Base-by-base conservation (phyloP, 1,140 invertebrate species). In the Aphelinus atriplicis region DNA sequence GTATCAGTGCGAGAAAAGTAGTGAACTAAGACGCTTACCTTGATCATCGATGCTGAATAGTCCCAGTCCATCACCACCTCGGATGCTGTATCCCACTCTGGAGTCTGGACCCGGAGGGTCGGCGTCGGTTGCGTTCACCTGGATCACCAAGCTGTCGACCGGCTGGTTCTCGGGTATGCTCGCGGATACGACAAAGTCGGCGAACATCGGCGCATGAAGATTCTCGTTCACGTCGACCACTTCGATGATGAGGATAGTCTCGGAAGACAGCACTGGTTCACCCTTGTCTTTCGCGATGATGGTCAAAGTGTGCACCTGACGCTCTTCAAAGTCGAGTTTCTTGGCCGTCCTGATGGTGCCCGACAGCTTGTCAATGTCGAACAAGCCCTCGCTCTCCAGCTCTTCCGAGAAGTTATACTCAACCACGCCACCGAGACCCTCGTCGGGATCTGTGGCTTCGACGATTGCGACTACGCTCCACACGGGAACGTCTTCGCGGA, bases 221-320 rank as follows among this genome's bases (percentile, higher is more conserved):
- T 98, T 98, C 85, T 98, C 96, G 84, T 98, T 96, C 7, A 98
- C 96, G 88, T 98, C 96, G 60, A 95, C 92, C 45, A 99, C 92
- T 84, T 98, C 95, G 4, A 99, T 92, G 10, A 95, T 91, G 42
- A 96, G 89, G 60, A 92, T 92, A 53, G 93, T 92, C 79, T 95
- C 93, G 0, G 94, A 91, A 45, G 91, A 92, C 56, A 96, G 85
- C 0, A 92, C 88, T 0, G 94, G 93, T 56, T 90, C 90, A 3
- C 95, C 95, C 1, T 92, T 90, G 88, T 98, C 97, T 26, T 90
- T 91, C 0, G 95, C 97, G 51, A 92, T 90, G 57, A 96, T 93
- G 50, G 93, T 94, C 56, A 98, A 88, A 80, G 94, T 96, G 86
- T 98, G 96, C 62, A 96, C 91, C 85, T 96, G 95, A 47, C 94